phyloP scores from a whole-genome alignment of 1,140 invertebrate genomes.

The Cyrtorhinus lividipennis region DNA sequence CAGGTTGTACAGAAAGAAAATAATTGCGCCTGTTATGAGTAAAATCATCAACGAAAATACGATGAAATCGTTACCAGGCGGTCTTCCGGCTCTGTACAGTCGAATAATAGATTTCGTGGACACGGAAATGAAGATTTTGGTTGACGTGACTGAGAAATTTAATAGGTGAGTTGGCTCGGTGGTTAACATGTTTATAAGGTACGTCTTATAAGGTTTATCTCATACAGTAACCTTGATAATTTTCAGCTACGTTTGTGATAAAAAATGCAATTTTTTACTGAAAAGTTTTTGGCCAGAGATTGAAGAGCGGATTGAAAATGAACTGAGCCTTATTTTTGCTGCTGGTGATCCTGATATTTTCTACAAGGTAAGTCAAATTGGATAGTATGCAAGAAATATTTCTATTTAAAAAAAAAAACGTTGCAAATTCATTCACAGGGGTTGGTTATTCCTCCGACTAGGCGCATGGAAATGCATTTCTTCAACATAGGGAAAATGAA shows the following conservation, averaged over 20 bases:
- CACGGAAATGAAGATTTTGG: slow-evolving; percentile 23
- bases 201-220: slow-evolving; percentile 14
- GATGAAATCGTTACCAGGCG: slow-evolving; percentile 51
- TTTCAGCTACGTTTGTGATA: slow-evolving; percentile 29
- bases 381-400: slow-evolving; percentile 4
- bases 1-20: slow-evolving; percentile 36
- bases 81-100: slow-evolving; percentile 57
- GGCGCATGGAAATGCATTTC: too few species aligned
- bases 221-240: not conserved
- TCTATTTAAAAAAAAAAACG: not conserved
- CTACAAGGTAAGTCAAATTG: slow-evolving; percentile 40
- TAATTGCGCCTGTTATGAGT: slow-evolving; percentile 55
- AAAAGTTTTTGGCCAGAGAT: slow-evolving; percentile 83
- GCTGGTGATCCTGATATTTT: slow-evolving; percentile 81
- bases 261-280: slow-evolving; percentile 71
- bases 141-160: slow-evolving; percentile 14
- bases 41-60: slow-evolving; percentile 58
- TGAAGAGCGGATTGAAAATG: slow-evolving; percentile 55
- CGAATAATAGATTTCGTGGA: slow-evolving; percentile 57
- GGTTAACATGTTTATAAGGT: not conserved
- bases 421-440: too few species aligned
- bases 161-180: slow-evolving; percentile 19
- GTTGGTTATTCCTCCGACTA: too few species aligned
- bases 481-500: too few species aligned
- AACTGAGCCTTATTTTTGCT: slow-evolving; percentile 70